Conservation (phyloP, 2,113 vertebrate genomes). For the Apeltes quadracus region DNA sequence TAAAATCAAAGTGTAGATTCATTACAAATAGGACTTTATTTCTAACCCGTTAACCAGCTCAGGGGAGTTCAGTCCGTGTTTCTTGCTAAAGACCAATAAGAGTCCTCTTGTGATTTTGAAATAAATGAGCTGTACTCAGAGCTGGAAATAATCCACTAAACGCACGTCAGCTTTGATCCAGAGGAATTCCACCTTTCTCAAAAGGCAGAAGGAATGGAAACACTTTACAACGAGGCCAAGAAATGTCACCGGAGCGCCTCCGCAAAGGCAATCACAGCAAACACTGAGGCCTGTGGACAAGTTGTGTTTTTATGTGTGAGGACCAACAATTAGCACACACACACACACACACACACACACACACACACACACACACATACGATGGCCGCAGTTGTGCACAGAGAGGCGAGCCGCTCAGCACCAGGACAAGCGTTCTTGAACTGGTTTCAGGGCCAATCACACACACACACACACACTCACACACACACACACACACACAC, state of each 20-base stretch:
- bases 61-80: neutral
- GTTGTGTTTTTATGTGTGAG: no score
- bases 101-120: neutral
- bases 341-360: no score
- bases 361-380: conserved; percentile 4
- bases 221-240: neutral
- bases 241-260: no score
- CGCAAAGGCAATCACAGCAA: no score
- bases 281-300: no score
- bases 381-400: neutral
- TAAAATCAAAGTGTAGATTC: neutral
- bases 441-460: conserved; percentile 65
- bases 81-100: neutral
- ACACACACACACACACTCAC: neutral
- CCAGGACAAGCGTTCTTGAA: conserved; percentile 74
- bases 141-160: conserved; percentile 1
- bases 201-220: neutral
- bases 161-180: neutral
- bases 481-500: no score
- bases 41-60: neutral
- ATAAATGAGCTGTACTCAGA: conserved; percentile 2
- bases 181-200: neutral
- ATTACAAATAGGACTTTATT: no score
- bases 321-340: no score
- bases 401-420: neutral